Evolutionary conservation across 1,140 invertebrate genomes (phyloP).

Genomic region (Eupristina koningsbergeri): DNA sequence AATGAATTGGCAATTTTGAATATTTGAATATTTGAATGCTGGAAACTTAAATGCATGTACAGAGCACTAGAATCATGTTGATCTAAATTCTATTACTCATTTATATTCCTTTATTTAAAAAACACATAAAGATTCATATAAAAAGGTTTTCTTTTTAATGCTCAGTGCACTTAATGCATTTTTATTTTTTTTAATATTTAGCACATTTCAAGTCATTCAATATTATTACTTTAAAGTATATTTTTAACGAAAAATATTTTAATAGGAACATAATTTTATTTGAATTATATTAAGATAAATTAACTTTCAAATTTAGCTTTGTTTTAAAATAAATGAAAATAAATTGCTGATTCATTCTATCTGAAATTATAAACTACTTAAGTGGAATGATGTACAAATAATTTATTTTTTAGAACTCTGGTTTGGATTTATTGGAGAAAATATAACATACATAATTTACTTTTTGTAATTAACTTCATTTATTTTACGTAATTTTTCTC

Average conservation of each 20-base stretch:
- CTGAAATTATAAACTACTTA: constrained; percentile 1
- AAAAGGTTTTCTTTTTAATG: no score
- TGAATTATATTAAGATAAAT: background rate
- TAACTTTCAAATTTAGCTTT: background rate
- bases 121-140: no score
- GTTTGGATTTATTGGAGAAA: background rate
- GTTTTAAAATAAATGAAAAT: background rate
- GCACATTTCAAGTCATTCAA: background rate
- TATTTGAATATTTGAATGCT: background rate
- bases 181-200: no score
- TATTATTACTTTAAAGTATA: background rate
- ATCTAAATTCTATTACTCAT: background rate
- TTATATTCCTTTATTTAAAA: no score
- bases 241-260: background rate
- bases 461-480: background rate
- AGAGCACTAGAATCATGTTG: background rate
- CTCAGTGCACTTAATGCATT: no score
- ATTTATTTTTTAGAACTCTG: background rate
- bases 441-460: background rate
- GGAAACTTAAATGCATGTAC: background rate
- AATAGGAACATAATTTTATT: background rate
- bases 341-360: constrained; percentile 21
- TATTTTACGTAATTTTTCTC: background rate
- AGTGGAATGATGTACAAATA: background rate
- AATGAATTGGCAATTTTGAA: background rate